Evolutionary conservation across 2,888 invertebrate genomes (phyloP), one percentile per base, ranked within the genome.

Genomic region (Calliphora vomitoria): DNA sequence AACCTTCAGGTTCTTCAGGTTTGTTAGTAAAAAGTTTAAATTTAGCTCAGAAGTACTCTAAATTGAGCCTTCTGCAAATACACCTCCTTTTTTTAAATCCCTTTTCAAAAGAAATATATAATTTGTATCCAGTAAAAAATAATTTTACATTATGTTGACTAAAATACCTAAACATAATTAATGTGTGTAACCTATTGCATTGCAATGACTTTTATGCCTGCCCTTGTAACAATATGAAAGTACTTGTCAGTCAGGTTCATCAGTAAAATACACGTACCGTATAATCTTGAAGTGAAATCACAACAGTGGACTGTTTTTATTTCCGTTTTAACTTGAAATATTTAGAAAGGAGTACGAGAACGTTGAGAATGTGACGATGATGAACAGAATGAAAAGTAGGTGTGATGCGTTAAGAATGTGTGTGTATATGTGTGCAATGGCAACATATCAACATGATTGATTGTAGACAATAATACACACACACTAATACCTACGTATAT

Each of bases 361-460:
- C 20, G 76, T 44, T 75, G 69, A n/a, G 0, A 64, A 53, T 76
- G n/a, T 47, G 25, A 62, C 18, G 41, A 74, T 41, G 76, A 47
- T 66, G 41, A 25, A 68, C 31, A 44, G 72, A 50, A 53, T 15
- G 15, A 47, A 64, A 74, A 66, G 71, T 47, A 74, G 80, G 35
- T 72, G 58, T 74, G 71, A 68, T 82, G 25, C 25, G 31, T 38
- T 74, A 50, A 82, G 55, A 18, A 74, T 47, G 64, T 18, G 18
- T 55, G 15, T 53, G 13, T 10, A 6, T 31, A 20, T 38, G 66
- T 31, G 58, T 58, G 47, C 55, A 55, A 41, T 50, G 20, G 31
- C 15, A 50, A 20, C 47, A 15, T 58, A 44, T 58, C 44, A 76
- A 62, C 38, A 71, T 83, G 82, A 83, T 83, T 76, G 82, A 83